Evolutionary conservation across 2,113 vertebrate species (phyloP).

Genomic region (Cyanoramphus novaezelandiae): DNA sequence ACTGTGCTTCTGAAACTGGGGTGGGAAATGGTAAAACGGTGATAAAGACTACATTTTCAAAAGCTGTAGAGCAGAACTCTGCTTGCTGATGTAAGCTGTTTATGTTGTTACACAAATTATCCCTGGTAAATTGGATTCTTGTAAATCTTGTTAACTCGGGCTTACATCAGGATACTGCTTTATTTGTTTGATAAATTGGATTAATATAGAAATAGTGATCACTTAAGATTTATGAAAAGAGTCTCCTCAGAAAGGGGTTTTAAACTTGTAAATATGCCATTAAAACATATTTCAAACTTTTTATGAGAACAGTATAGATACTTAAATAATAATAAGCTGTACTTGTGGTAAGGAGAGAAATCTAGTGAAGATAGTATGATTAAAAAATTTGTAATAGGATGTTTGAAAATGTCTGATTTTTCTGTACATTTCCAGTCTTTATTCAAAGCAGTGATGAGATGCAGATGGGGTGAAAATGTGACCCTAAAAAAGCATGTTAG

Average conservation of each 20-base stretch:
- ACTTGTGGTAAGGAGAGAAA: not conserved
- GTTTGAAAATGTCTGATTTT: not conserved
- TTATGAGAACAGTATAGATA: not conserved
- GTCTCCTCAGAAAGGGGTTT: not conserved
- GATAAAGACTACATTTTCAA: not conserved
- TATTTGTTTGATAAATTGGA: not conserved
- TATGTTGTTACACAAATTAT: not conserved
- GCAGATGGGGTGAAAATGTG: not conserved
- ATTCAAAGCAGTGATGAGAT: not conserved
- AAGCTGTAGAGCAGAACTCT: not conserved
- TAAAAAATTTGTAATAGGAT: not conserved
- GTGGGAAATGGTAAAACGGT: not conserved
- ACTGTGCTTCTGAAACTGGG: not conserved
- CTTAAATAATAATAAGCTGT: not conserved
- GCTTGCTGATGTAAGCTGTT: not conserved
- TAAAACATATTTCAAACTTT: not conserved
- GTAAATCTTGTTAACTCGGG: not conserved
- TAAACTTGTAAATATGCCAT: not conserved
- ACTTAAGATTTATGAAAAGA: not conserved
- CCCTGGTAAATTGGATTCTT: constrained; percentile 6
- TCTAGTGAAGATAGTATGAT: not conserved
- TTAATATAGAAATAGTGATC: not conserved
- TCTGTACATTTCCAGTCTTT: not conserved
- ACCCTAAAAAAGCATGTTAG: not conserved
- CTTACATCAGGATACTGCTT: not conserved